These are phyloP conservation scores for Teinopalpus imperialis DNA, from an alignment of 2,888 invertebrate species.

Conservation along the genomic window DNA sequence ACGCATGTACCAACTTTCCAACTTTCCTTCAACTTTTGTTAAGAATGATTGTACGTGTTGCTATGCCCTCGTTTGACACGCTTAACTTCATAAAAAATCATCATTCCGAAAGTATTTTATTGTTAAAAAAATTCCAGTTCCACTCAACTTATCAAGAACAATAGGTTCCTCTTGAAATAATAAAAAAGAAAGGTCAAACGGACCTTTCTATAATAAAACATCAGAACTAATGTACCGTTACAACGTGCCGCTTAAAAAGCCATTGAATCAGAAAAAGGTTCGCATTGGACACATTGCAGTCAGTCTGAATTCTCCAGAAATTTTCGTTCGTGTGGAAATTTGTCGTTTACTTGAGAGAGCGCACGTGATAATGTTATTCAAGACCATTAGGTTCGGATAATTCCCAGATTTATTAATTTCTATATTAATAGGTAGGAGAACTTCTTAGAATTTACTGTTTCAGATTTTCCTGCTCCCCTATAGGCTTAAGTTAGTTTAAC, in stretches of 20 bases:
- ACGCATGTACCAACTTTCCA: too few relatives aligned
- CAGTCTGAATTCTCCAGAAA: constrained; percentile 9
- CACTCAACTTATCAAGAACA: constrained; percentile 4
- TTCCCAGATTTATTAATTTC: constrained; percentile 5
- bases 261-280: constrained; percentile 26
- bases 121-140: neutral
- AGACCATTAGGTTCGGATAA: constrained; percentile 6
- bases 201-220: constrained; percentile 21
- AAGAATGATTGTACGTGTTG: too few relatives aligned
- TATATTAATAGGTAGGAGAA: too few relatives aligned
- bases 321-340: constrained; percentile 21
- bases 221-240: constrained; percentile 25
- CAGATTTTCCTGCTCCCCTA: neutral
- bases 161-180: constrained; percentile 7
- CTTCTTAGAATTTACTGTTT: too few relatives aligned
- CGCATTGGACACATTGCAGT: constrained; percentile 18
- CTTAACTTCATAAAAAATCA: too few relatives aligned
- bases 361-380: constrained; percentile 15
- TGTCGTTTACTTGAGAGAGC: constrained; percentile 9
- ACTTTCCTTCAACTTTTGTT: too few relatives aligned
- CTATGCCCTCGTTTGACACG: too few relatives aligned
- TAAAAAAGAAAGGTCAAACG: constrained; percentile 18
- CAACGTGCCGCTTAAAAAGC: constrained; percentile 21
- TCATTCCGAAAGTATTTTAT: too few relatives aligned
- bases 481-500: too few relatives aligned